Evolutionary conservation across 2,888 invertebrate species (phyloP).

Genomic region (Athrips mouffetella): DNA sequence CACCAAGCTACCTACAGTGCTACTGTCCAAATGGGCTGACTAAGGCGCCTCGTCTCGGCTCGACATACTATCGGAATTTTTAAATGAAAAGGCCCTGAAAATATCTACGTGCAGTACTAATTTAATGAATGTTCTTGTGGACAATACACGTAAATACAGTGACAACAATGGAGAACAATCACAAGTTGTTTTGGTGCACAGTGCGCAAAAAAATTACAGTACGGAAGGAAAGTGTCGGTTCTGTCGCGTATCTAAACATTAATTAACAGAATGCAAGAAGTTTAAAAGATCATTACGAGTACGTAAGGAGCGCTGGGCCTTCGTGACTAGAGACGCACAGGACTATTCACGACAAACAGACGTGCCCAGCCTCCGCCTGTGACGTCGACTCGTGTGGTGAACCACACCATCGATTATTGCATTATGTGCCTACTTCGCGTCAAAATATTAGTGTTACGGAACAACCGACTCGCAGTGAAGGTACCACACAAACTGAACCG

Average conservation of each 20-base stretch:
- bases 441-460: neutral
- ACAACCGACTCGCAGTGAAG: no score
- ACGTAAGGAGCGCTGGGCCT: constrained; percentile 23
- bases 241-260: constrained; percentile 20
- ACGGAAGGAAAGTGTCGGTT: constrained; percentile 17
- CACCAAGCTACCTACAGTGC: constrained; percentile 12
- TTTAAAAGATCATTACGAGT: constrained; percentile 26
- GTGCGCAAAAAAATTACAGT: constrained; percentile 15
- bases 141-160: constrained; percentile 14
- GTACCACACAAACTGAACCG: constrained; percentile 13
- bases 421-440: neutral
- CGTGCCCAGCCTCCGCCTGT: constrained; percentile 25
- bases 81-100: constrained; percentile 20
- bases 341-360: constrained; percentile 22
- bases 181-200: constrained; percentile 21
- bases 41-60: constrained; percentile 19
- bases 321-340: no score
- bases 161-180: constrained; percentile 3
- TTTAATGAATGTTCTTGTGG: neutral
- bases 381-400: constrained; percentile 20
- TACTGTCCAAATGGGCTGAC: constrained; percentile 24
- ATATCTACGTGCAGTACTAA: constrained; percentile 13
- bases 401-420: constrained; percentile 19
- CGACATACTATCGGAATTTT: constrained; percentile 20
- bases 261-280: constrained; percentile 22